Conservation (phyloP, 2,113 vertebrate genomes). For the Oenanthe oenanthe region DNA sequence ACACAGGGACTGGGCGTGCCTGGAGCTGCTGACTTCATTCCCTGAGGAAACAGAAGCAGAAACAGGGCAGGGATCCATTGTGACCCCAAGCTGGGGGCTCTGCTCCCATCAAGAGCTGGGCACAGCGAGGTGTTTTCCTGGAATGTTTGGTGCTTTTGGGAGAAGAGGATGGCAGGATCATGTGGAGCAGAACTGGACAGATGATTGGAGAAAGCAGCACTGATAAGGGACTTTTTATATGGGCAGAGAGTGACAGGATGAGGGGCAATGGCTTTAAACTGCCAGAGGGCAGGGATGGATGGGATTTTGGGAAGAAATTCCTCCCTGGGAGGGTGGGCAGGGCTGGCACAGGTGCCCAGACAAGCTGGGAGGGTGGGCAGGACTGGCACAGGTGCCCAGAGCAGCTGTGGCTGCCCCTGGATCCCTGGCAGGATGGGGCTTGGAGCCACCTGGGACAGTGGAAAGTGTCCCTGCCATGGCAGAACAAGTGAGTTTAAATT, state of each 20-base stretch:
- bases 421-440: fast-evolving
- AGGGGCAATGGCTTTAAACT: neutral
- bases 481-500: neutral
- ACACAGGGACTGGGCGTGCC: neutral
- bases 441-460: neutral
- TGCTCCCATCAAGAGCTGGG: neutral
- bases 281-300: fast-evolving
- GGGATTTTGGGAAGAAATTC: neutral
- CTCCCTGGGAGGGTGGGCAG: fast-evolving
- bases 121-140: neutral
- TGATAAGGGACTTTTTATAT: neutral
- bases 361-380: neutral
- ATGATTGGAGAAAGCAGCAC: neutral
- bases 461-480: neutral
- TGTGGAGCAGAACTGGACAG: neutral
- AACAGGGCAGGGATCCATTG: neutral
- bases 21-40: neutral
- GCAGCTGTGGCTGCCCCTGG: neutral
- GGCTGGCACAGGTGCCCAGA: neutral
- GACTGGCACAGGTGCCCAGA: neutral
- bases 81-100: neutral
- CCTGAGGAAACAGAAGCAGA: neutral
- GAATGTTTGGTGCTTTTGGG: neutral
- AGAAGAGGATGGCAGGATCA: neutral
- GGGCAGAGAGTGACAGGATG: neutral